These are phyloP conservation scores for Taurulus bubalis DNA, from an alignment of 2,113 vertebrate species.

Conservation along the genomic window DNA sequence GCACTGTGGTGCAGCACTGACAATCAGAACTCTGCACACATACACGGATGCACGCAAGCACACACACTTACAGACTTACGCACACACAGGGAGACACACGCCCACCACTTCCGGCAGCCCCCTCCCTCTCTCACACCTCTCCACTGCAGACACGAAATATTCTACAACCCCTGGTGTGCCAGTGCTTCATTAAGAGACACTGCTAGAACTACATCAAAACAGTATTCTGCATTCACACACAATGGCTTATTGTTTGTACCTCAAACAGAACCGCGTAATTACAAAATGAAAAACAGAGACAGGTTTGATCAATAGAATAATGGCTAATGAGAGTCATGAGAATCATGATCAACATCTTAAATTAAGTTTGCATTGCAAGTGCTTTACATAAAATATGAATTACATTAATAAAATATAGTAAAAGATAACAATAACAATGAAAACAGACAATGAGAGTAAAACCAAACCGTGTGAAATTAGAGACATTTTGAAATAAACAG, in stretches of 20 bases:
- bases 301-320: background rate
- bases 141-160: constrained; percentile 79
- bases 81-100: constrained; percentile 76
- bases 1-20: constrained; percentile 78
- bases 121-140: constrained; percentile 58
- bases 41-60: constrained; percentile 26
- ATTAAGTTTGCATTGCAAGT: background rate
- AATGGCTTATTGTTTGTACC: background rate
- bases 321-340: background rate
- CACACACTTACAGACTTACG: constrained; percentile 34
- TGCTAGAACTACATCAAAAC: constrained; percentile 41
- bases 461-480: background rate
- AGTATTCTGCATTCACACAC: constrained; percentile 37
- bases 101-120: constrained; percentile 79
- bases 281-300: background rate
- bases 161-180: constrained; percentile 75
- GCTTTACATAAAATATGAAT: background rate
- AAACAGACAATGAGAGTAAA: constrained; percentile 2
- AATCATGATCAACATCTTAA: background rate
- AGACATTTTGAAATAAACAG: background rate
- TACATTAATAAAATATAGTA: background rate
- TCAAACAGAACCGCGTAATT: background rate
- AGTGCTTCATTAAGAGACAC: constrained; percentile 61
- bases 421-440: background rate
- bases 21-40: constrained; percentile 71